Conservation (phyloP, 2,888 invertebrate species). For the Megastigmus dorsalis region DNA sequence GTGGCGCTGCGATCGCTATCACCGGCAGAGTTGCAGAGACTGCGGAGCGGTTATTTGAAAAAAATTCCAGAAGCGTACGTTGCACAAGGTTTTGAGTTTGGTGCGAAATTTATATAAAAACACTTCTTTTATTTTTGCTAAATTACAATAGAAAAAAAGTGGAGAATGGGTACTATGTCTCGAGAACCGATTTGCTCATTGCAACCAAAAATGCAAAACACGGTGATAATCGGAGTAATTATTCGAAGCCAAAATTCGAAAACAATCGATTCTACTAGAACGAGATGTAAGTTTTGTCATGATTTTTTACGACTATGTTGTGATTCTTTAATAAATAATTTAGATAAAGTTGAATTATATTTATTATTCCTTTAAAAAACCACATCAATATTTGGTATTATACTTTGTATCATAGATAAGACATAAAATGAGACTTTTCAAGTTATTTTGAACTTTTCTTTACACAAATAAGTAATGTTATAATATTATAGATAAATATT, state of each 20-base stretch:
- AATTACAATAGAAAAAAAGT: slow-evolving; percentile 55
- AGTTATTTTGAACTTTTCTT: too few species aligned
- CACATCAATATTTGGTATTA: too few species aligned
- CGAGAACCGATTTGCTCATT: slow-evolving; percentile 66
- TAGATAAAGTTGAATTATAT: too few species aligned
- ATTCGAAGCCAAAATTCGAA: slow-evolving; percentile 67
- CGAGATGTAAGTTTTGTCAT: slow-evolving; percentile 63
- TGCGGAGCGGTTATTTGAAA: too few species aligned
- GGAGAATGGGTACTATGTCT: slow-evolving; percentile 66
- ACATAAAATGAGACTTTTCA: too few species aligned
- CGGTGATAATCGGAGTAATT: slow-evolving; percentile 69
- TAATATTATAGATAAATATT: not conserved
- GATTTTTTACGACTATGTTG: not conserved
- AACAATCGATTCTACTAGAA: slow-evolving; percentile 62
- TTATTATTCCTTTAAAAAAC: too few species aligned
- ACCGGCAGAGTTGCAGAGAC: too few species aligned
- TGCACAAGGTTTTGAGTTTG: not conserved
- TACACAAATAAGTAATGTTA: too few species aligned
- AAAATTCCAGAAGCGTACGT: not conserved
- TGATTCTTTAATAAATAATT: not conserved
- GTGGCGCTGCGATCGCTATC: slow-evolving; percentile 18
- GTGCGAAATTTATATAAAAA: too few species aligned
- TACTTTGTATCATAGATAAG: too few species aligned
- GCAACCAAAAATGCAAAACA: slow-evolving; percentile 66
- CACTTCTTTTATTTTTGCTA: not conserved